Evolutionary conservation across 2,113 vertebrate species (phyloP).

Genomic region (Pteruthius melanotis): DNA sequence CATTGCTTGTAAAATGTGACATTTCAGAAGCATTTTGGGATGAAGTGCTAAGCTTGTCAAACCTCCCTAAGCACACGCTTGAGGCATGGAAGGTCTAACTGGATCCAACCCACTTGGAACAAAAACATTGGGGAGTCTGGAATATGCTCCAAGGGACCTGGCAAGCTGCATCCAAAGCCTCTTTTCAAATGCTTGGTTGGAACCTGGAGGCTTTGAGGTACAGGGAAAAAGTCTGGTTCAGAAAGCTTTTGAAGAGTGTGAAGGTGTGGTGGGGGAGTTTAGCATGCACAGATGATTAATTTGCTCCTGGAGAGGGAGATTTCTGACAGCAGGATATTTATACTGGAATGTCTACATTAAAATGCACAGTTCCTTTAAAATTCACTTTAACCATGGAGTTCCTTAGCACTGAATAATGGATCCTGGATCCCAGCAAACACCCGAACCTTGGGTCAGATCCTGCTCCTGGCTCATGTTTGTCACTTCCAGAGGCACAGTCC

Average conservation of each 20-base stretch:
- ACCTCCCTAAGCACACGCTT: not conserved
- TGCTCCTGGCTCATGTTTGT: not conserved
- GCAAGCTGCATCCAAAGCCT: not conserved
- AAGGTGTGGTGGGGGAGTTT: not conserved
- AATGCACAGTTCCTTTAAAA: not conserved
- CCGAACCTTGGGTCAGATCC: not conserved
- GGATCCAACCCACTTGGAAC: not conserved
- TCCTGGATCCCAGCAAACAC: not conserved
- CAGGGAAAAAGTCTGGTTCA: not conserved
- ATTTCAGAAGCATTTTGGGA: not conserved
- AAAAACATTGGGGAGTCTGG: not conserved
- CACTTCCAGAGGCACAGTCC: not conserved
- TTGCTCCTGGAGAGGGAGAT: not conserved
- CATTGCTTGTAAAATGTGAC: not conserved
- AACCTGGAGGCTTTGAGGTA: not conserved
- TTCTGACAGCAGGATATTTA: constrained; percentile 16
- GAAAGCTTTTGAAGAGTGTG: not conserved
- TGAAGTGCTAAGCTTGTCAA: not conserved
- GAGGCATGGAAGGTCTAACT: not conserved
- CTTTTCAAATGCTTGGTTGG: not conserved
- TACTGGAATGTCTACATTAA: not conserved
- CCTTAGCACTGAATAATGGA: not conserved
- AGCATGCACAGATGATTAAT: not conserved
- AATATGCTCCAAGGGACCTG: not conserved
- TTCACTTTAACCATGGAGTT: not conserved